These are phyloP conservation scores for Nomada lathburiana DNA, from an alignment of 2,888 invertebrate genomes.

Conservation along the genomic window DNA sequence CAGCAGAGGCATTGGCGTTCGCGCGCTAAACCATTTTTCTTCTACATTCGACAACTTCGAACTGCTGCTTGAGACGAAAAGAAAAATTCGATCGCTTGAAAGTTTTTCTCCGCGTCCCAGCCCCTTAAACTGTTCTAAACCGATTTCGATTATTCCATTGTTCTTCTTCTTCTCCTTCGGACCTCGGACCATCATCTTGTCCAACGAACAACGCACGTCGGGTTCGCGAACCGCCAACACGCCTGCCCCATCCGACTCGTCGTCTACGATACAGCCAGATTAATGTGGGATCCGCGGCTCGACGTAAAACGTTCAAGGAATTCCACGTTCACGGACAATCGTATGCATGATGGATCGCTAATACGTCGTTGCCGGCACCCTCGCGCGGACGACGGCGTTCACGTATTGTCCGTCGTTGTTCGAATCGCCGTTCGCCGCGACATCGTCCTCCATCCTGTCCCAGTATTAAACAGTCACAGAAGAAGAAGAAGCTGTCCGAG, in stretches of 20 bases:
- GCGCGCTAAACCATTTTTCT: neutral
- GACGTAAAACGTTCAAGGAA: slow-evolving; percentile 49
- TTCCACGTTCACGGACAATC: slow-evolving; percentile 30
- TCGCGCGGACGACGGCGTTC: slow-evolving; percentile 25
- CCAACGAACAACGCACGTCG: no score
- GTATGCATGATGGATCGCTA: slow-evolving; percentile 74
- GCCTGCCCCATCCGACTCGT: no score
- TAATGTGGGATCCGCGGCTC: slow-evolving; percentile 18
- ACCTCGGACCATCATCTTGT: no score
- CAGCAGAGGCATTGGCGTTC: neutral
- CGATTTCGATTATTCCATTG: no score
- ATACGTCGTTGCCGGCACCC: slow-evolving; percentile 61
- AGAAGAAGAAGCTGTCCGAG: slow-evolving; percentile 50
- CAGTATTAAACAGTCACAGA: slow-evolving; percentile 47
- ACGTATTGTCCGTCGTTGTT: slow-evolving; percentile 53
- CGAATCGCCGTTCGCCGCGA: slow-evolving; percentile 23
- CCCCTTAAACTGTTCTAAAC: no score
- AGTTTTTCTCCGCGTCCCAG: no score
- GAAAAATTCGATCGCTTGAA: neutral
- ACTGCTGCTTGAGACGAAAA: neutral
- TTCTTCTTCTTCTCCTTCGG: no score
- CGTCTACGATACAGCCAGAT: no score
- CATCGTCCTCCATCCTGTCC: slow-evolving; percentile 30
- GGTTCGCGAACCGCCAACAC: no score
- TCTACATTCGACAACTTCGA: neutral